Evolutionary conservation across 2,797 vertebrate genomes (phyloP).

Genomic region (Lemur catta): DNA sequence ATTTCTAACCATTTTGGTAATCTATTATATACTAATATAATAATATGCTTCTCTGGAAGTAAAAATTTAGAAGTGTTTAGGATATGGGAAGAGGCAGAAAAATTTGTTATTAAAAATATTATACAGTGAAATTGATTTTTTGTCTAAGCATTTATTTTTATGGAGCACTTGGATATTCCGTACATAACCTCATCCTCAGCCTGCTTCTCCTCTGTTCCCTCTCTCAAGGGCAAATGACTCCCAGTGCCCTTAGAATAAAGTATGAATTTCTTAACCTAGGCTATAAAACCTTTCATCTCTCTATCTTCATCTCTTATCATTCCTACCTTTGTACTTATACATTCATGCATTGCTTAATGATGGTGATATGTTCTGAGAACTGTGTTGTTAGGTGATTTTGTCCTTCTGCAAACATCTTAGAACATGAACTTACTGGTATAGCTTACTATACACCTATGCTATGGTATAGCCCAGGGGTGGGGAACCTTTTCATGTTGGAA

Average conservation of each 20-base stretch:
- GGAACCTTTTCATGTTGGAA: not conserved
- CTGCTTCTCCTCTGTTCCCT: not conserved
- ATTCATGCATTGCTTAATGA: not conserved
- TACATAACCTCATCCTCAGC: not conserved
- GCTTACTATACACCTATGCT: not conserved
- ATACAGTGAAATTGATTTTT: not conserved
- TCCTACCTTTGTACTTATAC: not conserved
- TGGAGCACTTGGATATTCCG: not conserved
- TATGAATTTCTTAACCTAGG: not conserved
- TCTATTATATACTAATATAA: not conserved
- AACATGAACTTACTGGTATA: not conserved
- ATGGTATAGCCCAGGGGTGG: not conserved
- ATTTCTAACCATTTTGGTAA: constrained; percentile 9
- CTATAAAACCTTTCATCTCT: not conserved
- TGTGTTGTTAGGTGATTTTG: not conserved
- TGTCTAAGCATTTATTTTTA: not conserved
- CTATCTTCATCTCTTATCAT: not conserved
- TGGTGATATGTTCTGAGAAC: not conserved
- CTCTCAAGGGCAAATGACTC: not conserved
- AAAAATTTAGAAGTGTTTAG: not conserved
- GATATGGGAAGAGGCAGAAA: not conserved
- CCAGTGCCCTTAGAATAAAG: not conserved
- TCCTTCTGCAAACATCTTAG: not conserved
- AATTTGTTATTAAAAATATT: not conserved
- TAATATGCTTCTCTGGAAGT: not conserved